Evolutionary conservation across 53 echinoderm and acorn worm genomes (phyloP).

Genomic region (Henricia sp.): DNA sequence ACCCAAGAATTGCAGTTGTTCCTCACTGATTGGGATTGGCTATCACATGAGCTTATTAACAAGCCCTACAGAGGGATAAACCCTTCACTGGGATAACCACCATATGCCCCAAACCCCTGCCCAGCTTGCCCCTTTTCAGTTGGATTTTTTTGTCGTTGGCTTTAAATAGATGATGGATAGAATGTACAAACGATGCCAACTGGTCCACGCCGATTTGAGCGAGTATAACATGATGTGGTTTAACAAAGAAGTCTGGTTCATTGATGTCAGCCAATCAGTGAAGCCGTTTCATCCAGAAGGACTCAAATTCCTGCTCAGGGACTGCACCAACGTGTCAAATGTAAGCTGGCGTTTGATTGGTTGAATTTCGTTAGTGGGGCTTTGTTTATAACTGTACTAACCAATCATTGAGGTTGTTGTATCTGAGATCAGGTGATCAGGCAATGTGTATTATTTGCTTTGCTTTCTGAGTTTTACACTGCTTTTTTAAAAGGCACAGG

Average conservation of each 20-base stretch:
- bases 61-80: too few species aligned
- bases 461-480: too few species aligned
- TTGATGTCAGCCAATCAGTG: constrained; percentile 98
- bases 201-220: constrained; percentile 94
- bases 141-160: too few species aligned
- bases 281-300: constrained; percentile 94
- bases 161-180: constrained; percentile 91
- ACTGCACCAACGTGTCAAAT: constrained; percentile 92
- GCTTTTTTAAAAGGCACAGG: too few species aligned
- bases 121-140: too few species aligned
- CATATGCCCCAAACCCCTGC: too few species aligned
- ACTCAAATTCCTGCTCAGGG: constrained; percentile 87
- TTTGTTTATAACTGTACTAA: not conserved
- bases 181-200: constrained; percentile 80
- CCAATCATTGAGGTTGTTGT: not conserved
- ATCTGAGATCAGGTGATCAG: not conserved
- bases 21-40: too few species aligned
- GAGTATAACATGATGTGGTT: constrained; percentile 99
- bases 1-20: too few species aligned
- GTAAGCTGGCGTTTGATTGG: constrained; percentile 68
- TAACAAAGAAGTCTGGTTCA: constrained; percentile 86
- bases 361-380: not conserved
- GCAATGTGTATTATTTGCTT: too few species aligned
- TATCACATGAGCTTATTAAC: too few species aligned
- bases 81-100: too few species aligned